Base-by-base conservation (phyloP, 2,113 vertebrate species). In the Parotia lawesii region DNA sequence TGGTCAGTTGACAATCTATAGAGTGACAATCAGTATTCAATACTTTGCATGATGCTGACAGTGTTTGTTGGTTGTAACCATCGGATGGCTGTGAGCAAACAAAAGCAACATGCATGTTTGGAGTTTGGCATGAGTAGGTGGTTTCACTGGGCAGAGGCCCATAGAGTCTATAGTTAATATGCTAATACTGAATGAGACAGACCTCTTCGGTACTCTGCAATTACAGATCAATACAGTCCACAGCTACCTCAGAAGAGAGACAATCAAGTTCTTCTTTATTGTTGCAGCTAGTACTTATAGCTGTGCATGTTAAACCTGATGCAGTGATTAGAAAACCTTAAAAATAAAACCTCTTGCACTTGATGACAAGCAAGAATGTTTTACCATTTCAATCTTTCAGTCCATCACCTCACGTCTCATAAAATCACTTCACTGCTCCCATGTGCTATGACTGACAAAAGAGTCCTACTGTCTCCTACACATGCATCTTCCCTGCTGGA, bases 101-200 rank as follows among this genome's bases (percentile, higher is more conserved):
- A 67, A 79, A 87, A 76, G 21, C 6, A 69, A 24, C 21, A 12
- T 0, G 0, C 0, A 2, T 2, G 20, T 54, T 22, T 60, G 57
- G 72, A 76, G 25, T 50, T 4, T 72, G 44, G 4, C 28, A 22
- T 23, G 33, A 64, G 44, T 42, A 50, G n/a, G 33, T 64, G 45
- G 8, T 29, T 75, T 27, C n/a, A 42, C 25, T 31, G 58, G 51
- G 47, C 71, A 75, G 27, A 82, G 19, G 6, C 10, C 24, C 18
- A 14, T 6, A 13, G 9, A 33, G 37, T 8, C 47, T 72, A 2
- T 2, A 24, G 35, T 29, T 51, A 67, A 57, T 64, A 50, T 18
- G 23, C 2, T 51, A 20, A 33, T 70, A 47, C 5, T 73, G 44
- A 60, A 45, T 23, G 29, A 65, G 47, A 56, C 4, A 65, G 33